Conservation (phyloP, 2,888 invertebrate species). For the Microctonus hyperodae region DNA sequence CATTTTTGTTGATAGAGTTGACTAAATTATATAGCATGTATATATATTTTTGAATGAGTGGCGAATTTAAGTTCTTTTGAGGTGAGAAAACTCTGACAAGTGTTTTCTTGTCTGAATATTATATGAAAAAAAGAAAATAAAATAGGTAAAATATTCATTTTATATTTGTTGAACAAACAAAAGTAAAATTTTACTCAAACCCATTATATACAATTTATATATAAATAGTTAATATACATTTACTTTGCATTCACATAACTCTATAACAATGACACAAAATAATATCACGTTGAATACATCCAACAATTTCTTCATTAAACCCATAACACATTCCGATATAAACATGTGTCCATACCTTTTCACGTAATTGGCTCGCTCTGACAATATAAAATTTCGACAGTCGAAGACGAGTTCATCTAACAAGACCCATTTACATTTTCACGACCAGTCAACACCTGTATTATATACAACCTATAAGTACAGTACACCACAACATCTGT, state of each 20-base stretch:
- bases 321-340: conserved; percentile 12
- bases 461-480: no score
- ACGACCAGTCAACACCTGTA: conserved; percentile 49
- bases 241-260: background rate
- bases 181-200: conserved; percentile 29
- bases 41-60: conserved; percentile 20
- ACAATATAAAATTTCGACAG: conserved; percentile 57
- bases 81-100: conserved; percentile 21
- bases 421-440: conserved; percentile 58
- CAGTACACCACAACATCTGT: conserved; percentile 27
- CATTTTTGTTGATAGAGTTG: background rate
- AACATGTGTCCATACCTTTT: conserved; percentile 6
- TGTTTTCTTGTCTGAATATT: conserved; percentile 4
- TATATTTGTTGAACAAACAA: conserved; percentile 53
- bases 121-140: conserved; percentile 21
- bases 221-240: no score
- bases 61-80: conserved; percentile 4
- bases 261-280: background rate
- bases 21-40: background rate
- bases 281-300: background rate
- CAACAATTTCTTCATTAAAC: background rate
- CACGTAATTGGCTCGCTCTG: conserved; percentile 38
- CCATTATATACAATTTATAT: background rate
- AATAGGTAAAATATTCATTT: conserved; percentile 21
- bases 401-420: conserved; percentile 56